Evolutionary conservation across 2,888 invertebrate species (phyloP), one percentile per base, ranked within the genome.

Genomic region (Cephonodes hylas): DNA sequence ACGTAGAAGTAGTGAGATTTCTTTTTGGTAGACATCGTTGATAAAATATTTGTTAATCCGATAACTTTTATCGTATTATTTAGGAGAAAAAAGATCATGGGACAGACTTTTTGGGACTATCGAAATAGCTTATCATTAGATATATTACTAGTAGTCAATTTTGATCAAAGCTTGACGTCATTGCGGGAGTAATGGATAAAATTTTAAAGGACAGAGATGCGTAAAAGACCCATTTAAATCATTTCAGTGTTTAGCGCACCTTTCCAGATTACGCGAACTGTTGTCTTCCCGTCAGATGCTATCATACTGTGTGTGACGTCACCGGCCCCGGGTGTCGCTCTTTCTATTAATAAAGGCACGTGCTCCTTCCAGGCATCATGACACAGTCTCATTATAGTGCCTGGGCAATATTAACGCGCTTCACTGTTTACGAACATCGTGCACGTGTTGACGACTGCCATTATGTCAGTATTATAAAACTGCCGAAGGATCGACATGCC

Each of bases 331-430:
- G 88, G 88, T 86, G 85, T 81, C 80, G 83, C 84, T 80, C 68
- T 75, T 45, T 79, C 84, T 86, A 88, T 82, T 87, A 87, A 88
- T 89, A 90, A 70, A 69, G 65, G 80, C 86, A 81, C 85, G 88
- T 85, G 86, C 77, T 73, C 78, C 79, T 81, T 85, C 82, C 85
- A 85, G 81, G 67, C 58, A 25, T 42, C 42, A 59, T 59, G 58
- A 59, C 58, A 59, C 44, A 59, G 42, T 59, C 42, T 58, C 44
- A 59, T 59, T 25, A 59, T 59, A 42, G 15, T 58, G 58, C 18
- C 8, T 18, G 25, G n/a, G 46, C n/a, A n/a, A n/a, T 38, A 8
- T 38, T 46, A 25, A 23, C 53, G 27, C 31, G 53, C 27, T 53
- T 53, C 53, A 31, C 18, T 31, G 27, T 53, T 15, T 31, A 31